phyloP scores from a whole-genome alignment of 2,797 vertebrate species.

The Heliangelus exortis region DNA sequence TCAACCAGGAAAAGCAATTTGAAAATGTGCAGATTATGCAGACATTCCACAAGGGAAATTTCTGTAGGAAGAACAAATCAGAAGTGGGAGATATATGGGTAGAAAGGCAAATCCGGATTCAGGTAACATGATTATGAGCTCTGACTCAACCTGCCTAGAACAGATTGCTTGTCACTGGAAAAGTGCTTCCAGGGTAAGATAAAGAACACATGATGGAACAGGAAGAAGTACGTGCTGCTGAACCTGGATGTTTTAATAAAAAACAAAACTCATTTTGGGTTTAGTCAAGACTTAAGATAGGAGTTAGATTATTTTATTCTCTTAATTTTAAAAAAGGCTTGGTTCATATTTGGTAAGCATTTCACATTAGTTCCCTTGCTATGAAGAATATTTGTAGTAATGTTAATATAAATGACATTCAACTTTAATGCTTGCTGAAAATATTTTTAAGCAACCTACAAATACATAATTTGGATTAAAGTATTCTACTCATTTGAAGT shows the following conservation, averaged over 20 bases:
- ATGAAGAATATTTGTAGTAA: background rate
- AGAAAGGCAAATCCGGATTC: background rate
- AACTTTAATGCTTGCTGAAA: background rate
- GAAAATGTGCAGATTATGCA: background rate
- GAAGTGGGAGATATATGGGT: background rate
- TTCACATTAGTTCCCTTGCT: background rate
- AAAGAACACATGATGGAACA: background rate
- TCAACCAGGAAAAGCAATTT: background rate
- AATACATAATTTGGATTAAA: background rate
- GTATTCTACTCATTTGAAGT: background rate
- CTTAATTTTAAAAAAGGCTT: background rate
- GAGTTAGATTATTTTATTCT: background rate
- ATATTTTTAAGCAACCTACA: background rate
- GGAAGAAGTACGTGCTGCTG: background rate
- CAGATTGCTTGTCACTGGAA: conserved; percentile 12
- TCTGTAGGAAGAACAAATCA: background rate
- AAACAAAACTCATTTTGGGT: background rate
- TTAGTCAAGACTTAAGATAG: background rate
- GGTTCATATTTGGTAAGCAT: background rate
- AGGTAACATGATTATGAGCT: background rate
- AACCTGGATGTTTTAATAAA: background rate
- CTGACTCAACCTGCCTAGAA: background rate
- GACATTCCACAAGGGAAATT: background rate
- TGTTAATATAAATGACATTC: background rate
- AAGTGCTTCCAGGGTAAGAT: background rate